These are phyloP conservation scores for Chydorus sphaericus DNA, from an alignment of 2,888 invertebrate genomes.

Conservation along the genomic window DNA sequence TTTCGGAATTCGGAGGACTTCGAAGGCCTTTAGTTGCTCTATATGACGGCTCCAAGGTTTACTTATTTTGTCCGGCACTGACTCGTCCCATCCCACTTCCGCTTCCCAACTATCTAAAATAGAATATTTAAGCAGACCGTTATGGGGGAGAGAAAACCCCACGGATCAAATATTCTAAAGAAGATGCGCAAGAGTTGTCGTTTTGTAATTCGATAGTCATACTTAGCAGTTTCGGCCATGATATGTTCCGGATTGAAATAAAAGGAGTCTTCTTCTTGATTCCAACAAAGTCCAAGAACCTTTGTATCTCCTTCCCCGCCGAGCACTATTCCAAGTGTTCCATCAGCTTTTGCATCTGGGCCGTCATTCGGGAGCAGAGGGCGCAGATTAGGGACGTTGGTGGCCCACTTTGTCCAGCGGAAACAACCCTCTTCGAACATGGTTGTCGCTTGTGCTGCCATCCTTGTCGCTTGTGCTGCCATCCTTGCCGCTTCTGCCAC, in stretches of 20 bases:
- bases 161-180: constrained; percentile 17
- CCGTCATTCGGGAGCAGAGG: neutral
- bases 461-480: too few relatives aligned
- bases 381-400: neutral
- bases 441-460: neutral
- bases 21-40: neutral
- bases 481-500: constrained; percentile 5
- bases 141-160: constrained; percentile 11
- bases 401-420: constrained; percentile 7
- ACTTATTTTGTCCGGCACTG: constrained; percentile 8
- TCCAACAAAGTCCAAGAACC: constrained; percentile 16
- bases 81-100: constrained; percentile 15
- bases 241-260: too few relatives aligned
- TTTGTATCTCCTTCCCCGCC: constrained; percentile 3
- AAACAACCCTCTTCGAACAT: constrained; percentile 7
- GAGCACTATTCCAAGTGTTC: neutral
- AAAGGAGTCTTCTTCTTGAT: constrained; percentile 9
- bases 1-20: constrained; percentile 5
- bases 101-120: constrained; percentile 16
- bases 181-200: too few relatives aligned
- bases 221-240: too few relatives aligned
- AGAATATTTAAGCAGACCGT: constrained; percentile 14
- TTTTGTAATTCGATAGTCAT: too few relatives aligned
- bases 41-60: constrained; percentile 1
- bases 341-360: neutral